A percentile compares a stretch with the other conserved stretches of the same genome.
Evolutionary conservation across 2,888 invertebrate genomes (phyloP).

Genomic region (Biston betularia): DNA sequence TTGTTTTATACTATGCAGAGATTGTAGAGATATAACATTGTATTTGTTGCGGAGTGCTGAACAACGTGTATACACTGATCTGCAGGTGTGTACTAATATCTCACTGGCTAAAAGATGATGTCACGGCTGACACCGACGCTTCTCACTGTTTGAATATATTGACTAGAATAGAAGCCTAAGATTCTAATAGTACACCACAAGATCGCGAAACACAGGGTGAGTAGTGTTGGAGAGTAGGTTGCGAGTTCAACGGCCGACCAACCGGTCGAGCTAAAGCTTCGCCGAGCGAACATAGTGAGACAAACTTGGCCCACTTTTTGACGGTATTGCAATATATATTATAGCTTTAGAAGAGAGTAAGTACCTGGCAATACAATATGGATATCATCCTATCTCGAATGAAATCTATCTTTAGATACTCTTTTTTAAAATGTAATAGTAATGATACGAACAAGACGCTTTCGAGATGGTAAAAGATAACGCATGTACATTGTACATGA

Average conservation of each 20-base stretch:
- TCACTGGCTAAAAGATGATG: too few relatives aligned
- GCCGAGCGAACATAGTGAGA: slow-evolving; percentile 67
- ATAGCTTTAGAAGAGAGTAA: slow-evolving; percentile 24
- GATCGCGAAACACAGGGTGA: slow-evolving; percentile 44
- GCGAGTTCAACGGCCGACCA: slow-evolving; percentile 75
- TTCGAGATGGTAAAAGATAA: too few relatives aligned
- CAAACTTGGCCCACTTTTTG: slow-evolving; percentile 82
- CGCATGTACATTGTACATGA: too few relatives aligned
- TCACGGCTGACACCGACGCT: too few relatives aligned
- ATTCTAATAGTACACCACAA: slow-evolving; percentile 29
- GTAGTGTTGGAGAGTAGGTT: slow-evolving; percentile 75
- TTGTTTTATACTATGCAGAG: too few relatives aligned
- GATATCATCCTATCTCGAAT: neutral
- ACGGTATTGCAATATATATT: slow-evolving; percentile 55
- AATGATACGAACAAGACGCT: too few relatives aligned
- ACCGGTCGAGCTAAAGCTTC: slow-evolving; percentile 82
- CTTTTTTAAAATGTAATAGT: too few relatives aligned
- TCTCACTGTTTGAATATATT: neutral
- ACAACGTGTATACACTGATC: too few relatives aligned
- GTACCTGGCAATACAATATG: slow-evolving; percentile 20
- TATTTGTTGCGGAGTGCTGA: too few relatives aligned
- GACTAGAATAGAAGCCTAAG: slow-evolving; percentile 16
- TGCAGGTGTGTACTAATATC: too few relatives aligned
- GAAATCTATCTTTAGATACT: too few relatives aligned
- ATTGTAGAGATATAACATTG: too few relatives aligned